phyloP scores from a whole-genome alignment of 2,113 vertebrate species.

The Balaeniceps rex region DNA sequence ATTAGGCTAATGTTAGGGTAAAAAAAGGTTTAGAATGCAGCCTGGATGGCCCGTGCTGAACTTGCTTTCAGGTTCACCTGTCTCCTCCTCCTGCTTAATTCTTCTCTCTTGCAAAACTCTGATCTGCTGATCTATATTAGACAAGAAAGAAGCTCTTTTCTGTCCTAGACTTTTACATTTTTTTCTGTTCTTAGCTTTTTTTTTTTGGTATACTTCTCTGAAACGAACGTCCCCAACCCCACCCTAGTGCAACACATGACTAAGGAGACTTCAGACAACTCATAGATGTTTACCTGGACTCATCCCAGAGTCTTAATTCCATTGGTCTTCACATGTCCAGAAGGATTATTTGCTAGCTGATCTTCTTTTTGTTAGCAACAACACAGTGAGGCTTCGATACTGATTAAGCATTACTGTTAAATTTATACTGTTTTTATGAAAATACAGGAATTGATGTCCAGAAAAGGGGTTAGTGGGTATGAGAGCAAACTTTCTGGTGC shows the following conservation, averaged over 20 bases:
- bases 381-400: background rate
- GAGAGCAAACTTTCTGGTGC: background rate
- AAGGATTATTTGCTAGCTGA: background rate
- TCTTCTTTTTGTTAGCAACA: background rate
- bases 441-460: background rate
- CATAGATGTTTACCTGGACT: background rate
- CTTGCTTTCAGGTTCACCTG: background rate
- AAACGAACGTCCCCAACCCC: background rate
- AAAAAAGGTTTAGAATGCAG: background rate
- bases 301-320: background rate
- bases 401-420: background rate
- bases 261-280: background rate
- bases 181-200: background rate
- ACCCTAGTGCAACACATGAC: background rate
- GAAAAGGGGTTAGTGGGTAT: background rate
- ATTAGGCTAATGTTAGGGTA: background rate
- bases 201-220: background rate
- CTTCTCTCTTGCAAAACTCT: background rate
- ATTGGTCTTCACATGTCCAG: background rate
- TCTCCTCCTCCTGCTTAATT: background rate
- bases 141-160: background rate
- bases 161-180: background rate
- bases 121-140: background rate
- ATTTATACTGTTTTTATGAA: background rate
- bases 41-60: background rate